Evolutionary conservation across 2,797 vertebrate genomes (phyloP).

Genomic region (Rachycentron canadum): DNA sequence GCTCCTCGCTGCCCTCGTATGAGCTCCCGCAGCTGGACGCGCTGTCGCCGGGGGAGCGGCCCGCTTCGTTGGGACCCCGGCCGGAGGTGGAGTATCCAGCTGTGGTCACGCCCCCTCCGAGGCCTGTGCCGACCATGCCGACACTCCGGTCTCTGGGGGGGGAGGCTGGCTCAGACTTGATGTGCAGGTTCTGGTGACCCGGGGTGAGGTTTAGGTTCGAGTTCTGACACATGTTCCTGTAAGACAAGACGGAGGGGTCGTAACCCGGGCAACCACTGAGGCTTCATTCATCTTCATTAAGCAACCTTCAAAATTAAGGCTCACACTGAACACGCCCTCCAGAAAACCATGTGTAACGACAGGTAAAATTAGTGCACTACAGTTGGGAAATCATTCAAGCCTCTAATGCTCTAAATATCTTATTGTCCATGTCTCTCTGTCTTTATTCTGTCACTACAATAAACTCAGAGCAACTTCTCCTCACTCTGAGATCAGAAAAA

Average conservation of each 20-base stretch:
- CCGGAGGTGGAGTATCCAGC: slow-evolving; percentile 52
- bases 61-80: slow-evolving; percentile 81
- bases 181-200: slow-evolving; percentile 93
- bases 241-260: slow-evolving; percentile 76
- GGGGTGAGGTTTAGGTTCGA: slow-evolving; percentile 94
- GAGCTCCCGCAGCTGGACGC: slow-evolving; percentile 98
- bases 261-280: no score
- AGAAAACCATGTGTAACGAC: no score
- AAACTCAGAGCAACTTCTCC: no score
- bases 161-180: slow-evolving; percentile 98
- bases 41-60: slow-evolving; percentile 94
- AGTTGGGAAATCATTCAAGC: no score
- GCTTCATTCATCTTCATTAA: no score
- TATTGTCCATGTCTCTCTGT: no score
- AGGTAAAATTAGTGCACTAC: no score
- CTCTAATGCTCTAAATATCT: no score
- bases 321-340: no score
- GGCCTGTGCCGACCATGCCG: slow-evolving; percentile 44
- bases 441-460: no score
- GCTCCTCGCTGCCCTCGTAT: slow-evolving; percentile 94
- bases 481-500: no score
- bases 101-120: slow-evolving; percentile 44
- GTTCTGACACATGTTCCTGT: slow-evolving; percentile 96
- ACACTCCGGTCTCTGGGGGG: slow-evolving; percentile 91
- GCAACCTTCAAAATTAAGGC: no score